phyloP scores from a whole-genome alignment of 2,113 vertebrate genomes.

The Sceloporus undulatus region DNA sequence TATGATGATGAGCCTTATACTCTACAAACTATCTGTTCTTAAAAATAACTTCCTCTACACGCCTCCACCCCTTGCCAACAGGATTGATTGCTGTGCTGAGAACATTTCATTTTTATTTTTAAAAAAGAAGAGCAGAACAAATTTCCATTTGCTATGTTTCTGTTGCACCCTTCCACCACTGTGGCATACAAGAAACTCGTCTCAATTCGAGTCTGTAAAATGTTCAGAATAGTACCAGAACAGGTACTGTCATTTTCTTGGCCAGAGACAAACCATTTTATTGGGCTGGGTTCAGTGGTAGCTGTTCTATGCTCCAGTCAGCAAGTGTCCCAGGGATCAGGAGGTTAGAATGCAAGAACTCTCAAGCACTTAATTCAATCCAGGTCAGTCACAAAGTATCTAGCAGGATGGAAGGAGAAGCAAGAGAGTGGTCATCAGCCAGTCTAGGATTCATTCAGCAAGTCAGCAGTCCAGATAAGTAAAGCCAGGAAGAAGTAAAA shows the following conservation, averaged over 20 bases:
- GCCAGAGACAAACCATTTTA: neutral
- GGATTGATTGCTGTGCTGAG: neutral
- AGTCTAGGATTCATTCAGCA: too few species aligned
- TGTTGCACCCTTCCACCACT: neutral
- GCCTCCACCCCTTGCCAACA: neutral
- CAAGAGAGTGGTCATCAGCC: too few species aligned
- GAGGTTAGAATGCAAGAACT: too few species aligned
- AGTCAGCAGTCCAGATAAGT: too few species aligned
- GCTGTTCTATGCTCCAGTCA: too few species aligned
- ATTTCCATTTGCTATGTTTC: neutral
- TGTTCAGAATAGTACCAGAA: neutral
- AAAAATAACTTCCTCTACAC: neutral
- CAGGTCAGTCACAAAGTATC: too few species aligned
- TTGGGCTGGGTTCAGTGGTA: neutral
- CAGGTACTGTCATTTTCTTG: neutral
- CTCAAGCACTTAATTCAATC: too few species aligned
- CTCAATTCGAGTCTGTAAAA: too few species aligned
- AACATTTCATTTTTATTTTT: neutral
- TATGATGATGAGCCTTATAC: neutral
- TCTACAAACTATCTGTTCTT: neutral
- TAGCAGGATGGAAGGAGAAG: too few species aligned
- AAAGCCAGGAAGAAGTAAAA: too few species aligned
- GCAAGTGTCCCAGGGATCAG: too few species aligned
- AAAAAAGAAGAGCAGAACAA: too few species aligned
- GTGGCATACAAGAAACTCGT: neutral